Base-by-base conservation (phyloP, 2,113 vertebrate genomes). In the Otis tarda region DNA sequence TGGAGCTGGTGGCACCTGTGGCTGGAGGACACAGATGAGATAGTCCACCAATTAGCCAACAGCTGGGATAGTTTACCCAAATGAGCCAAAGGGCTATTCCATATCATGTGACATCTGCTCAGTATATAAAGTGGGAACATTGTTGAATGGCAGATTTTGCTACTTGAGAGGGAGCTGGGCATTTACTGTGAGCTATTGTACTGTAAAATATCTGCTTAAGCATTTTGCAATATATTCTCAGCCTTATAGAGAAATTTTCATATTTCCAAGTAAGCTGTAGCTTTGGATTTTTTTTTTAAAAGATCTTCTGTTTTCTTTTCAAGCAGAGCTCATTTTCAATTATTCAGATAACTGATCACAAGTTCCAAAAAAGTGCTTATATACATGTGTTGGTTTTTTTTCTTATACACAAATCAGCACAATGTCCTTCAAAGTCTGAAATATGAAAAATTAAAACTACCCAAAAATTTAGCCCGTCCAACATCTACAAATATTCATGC, bases 331-430 rank as follows among this genome's bases (percentile, higher is more conserved):
- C 1, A 14, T 47, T 65, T 69, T 65, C 52, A 70, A 4, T 27
- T 16, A 43, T 56, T 59, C 22, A 76, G 17, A 11, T 31, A 63
- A 82, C 25, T 35, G 2, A 57, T 6, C 19, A 2, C 12, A 43
- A 33, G 5, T 64, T 35, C 11, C 1, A 27, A 35, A n/a, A 33
- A 50, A 30, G 2, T 20, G 8, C 8, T 10, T 47, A 5, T 33
- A 27, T 15, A 21, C 4, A 30, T 47, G 7, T 13, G 2, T 1
- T 13, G 2, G 1, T 65, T 53, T 50, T 0, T 1, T 52, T 90
- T 63, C 8, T 0, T 10, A 57, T 4, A 39, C 9, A 74, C 3
- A 70, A 57, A 57, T 50, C 31, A 59, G 3, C 4, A 31, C 14
- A 27, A 8, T 45, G 1, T 63, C 7, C 12, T 74, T 74, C 4